phyloP scores from a whole-genome alignment of 2,797 vertebrate species.

The Coilia nasus region DNA sequence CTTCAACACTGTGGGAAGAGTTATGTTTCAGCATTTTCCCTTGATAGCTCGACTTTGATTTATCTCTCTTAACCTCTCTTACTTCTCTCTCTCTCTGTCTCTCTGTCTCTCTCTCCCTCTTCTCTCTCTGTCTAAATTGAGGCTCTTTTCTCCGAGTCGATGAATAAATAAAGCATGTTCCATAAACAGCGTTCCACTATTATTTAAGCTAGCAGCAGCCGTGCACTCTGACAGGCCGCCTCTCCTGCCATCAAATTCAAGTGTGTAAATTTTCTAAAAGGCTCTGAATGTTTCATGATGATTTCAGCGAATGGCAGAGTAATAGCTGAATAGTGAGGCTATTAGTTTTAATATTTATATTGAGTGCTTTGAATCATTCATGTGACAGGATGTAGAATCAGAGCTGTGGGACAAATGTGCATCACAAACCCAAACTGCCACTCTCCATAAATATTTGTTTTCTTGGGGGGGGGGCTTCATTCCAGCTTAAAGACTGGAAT shows the following conservation, averaged over 20 bases:
- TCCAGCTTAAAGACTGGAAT: not conserved
- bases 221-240: conserved; percentile 86
- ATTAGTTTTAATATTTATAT: conserved; percentile 99
- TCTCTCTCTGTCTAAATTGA: conserved; percentile 82
- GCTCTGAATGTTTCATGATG: conserved; percentile 99
- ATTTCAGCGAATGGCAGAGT: conserved; percentile 98
- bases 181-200: conserved; percentile 99
- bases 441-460: conserved; percentile 90
- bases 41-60: conserved; percentile 88
- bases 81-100: conserved; percentile 29
- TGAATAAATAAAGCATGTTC: conserved; percentile 99
- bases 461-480: conserved; percentile 15
- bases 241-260: conserved; percentile 94
- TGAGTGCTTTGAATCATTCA: conserved; percentile 99
- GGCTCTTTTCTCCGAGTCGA: conserved; percentile 89
- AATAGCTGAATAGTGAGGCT: conserved; percentile 99
- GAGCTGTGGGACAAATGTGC: conserved; percentile 92
- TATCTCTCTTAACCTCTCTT: conserved; percentile 52
- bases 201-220: conserved; percentile 90
- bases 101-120: conserved; percentile 47
- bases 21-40: conserved; percentile 86
- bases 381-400: conserved; percentile 99
- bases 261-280: conserved; percentile 99
- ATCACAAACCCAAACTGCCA: conserved; percentile 81
- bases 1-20: conserved; percentile 84